Evolutionary conservation across 2,797 vertebrate species (phyloP).

Genomic region (Gymnopithys bicolor): DNA sequence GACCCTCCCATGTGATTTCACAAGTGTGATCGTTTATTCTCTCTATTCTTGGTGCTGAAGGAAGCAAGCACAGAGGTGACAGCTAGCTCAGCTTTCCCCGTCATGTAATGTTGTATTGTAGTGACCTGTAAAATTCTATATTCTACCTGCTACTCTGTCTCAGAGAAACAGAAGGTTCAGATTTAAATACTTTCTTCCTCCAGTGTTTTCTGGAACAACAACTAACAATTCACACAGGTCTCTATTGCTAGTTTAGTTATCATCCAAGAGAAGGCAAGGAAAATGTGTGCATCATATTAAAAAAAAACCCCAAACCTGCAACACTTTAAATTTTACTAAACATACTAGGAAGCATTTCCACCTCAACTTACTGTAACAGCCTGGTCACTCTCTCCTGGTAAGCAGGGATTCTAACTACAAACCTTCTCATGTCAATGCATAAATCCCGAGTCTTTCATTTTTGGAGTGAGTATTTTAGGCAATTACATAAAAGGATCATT

Average conservation of each 20-base stretch:
- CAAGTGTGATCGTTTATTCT: constrained; percentile 90
- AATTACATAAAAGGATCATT: background rate
- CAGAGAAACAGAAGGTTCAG: background rate
- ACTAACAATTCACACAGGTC: background rate
- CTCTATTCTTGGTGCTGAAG: constrained; percentile 89
- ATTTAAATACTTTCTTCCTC: background rate
- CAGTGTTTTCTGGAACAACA: background rate
- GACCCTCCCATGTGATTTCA: constrained; percentile 92
- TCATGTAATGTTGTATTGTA: accelerated
- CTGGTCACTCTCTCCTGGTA: background rate
- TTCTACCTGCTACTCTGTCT: background rate
- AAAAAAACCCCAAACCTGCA: background rate
- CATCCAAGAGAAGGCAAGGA: background rate
- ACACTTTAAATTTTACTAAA: background rate
- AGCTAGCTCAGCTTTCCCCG: background rate
- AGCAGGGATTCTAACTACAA: background rate
- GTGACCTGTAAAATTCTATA: background rate
- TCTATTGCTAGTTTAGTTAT: background rate
- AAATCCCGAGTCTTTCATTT: background rate
- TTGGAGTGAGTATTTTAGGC: background rate
- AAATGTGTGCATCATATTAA: background rate
- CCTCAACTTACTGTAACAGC: background rate
- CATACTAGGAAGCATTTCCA: background rate
- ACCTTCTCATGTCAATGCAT: background rate
- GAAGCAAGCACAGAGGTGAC: background rate